phyloP scores from a whole-genome alignment of 1,140 invertebrate genomes.

The Pogonomyrmex barbatus region DNA sequence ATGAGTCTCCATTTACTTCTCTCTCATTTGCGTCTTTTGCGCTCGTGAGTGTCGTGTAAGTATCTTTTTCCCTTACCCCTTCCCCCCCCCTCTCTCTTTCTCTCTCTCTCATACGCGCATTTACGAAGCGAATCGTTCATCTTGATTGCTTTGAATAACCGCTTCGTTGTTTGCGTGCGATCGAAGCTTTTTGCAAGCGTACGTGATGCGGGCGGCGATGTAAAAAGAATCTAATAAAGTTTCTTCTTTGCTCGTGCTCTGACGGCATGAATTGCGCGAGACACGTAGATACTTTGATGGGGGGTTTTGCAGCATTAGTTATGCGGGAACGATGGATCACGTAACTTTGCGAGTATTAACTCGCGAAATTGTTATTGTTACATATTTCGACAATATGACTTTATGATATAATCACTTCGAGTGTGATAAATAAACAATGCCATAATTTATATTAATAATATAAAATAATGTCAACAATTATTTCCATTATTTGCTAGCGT shows the following conservation, averaged over 20 bases:
- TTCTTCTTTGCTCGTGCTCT: conserved; percentile 33
- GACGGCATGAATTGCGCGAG: conserved; percentile 23
- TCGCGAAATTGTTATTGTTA: background rate
- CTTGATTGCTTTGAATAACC: conserved; percentile 52
- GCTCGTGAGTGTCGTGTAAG: no score
- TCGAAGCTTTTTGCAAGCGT: conserved; percentile 46
- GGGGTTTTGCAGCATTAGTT: conserved; percentile 26
- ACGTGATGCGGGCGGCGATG: conserved; percentile 12
- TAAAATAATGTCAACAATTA: background rate
- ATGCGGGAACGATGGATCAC: conserved; percentile 9
- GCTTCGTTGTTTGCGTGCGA: conserved; percentile 36
- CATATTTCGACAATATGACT: conserved; percentile 34
- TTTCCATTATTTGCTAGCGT: background rate
- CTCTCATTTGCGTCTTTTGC: conserved; percentile 21
- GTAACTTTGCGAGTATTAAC: conserved; percentile 42
- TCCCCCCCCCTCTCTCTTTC: background rate
- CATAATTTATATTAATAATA: background rate
- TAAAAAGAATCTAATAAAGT: conserved; percentile 61
- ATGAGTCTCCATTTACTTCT: conserved; percentile 51
- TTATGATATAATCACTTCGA: background rate
- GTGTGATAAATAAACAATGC: background rate
- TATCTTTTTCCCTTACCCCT: background rate
- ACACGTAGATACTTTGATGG: conserved; percentile 31
- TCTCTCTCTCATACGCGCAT: background rate
- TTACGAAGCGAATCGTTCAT: conserved; percentile 20